Conservation (phyloP, 2,888 invertebrate genomes). For the Phyllotreta striolata region DNA sequence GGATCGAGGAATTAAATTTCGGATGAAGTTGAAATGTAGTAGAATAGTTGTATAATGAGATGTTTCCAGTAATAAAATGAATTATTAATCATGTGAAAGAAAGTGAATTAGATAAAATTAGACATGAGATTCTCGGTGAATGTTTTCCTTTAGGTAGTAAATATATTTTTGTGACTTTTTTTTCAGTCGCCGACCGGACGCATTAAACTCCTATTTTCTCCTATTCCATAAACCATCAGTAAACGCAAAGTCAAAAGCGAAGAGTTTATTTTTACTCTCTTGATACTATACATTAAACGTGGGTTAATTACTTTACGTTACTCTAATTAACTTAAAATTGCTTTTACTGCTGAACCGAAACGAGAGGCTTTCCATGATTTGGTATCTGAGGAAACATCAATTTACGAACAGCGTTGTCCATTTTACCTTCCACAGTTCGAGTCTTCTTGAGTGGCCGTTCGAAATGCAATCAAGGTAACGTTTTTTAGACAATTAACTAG, state of each 20-base stretch:
- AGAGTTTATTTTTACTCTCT: constrained; percentile 1
- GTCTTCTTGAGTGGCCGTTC: constrained; percentile 2
- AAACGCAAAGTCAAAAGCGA: constrained; percentile 1
- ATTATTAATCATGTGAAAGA: no score
- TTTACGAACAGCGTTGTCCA: not conserved
- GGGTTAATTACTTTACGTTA: constrained; percentile 11
- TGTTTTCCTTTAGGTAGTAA: no score
- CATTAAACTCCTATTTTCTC: constrained; percentile 26
- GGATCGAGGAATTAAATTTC: not conserved
- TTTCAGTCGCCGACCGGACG: constrained; percentile 1
- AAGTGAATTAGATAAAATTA: no score
- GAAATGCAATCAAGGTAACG: no score
- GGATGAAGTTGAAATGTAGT: not conserved
- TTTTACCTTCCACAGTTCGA: constrained; percentile 6
- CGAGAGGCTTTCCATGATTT: constrained; percentile 4
- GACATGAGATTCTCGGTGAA: no score
- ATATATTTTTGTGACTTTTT: no score
- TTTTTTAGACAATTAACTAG: no score
- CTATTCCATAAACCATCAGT: no score
- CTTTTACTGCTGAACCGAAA: constrained; percentile 6
- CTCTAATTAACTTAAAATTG: constrained; percentile 17
- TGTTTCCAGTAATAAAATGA: no score
- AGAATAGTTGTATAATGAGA: no score
- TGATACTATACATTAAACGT: no score
- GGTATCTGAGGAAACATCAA: constrained; percentile 5